Evolutionary conservation across 2,888 invertebrate genomes (phyloP).

Genomic region (Rhopalosiphum nymphaeae): DNA sequence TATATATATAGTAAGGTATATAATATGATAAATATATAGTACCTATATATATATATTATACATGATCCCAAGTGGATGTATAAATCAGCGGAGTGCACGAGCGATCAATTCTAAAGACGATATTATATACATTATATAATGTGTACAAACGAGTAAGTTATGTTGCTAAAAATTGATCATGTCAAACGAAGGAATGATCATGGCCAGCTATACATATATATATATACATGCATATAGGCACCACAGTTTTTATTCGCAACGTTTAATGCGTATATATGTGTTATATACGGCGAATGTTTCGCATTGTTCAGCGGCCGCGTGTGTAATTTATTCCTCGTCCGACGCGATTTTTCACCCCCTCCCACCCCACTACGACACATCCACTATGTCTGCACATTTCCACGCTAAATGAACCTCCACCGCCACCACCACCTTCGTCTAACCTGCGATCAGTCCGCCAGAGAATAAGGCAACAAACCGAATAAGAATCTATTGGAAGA

Average conservation of each 20-base stretch:
- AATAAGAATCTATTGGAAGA: conserved; percentile 19
- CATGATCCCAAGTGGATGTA: background rate
- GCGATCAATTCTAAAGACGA: conserved; percentile 39
- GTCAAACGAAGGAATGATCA: conserved; percentile 1
- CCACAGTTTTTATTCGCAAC: conserved; percentile 10
- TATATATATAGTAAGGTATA: background rate
- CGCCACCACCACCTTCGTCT: background rate
- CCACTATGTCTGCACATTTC: background rate
- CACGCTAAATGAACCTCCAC: conserved; percentile 17
- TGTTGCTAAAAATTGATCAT: conserved; percentile 48
- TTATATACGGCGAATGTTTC: conserved; percentile 30
- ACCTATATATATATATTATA: background rate
- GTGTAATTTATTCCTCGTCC: conserved; percentile 57
- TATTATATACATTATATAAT: conserved; percentile 6
- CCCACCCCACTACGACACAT: background rate
- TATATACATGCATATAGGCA: background rate
- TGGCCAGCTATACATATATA: background rate
- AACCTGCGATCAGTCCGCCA: background rate
- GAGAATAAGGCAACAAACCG: background rate
- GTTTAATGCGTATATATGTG: background rate
- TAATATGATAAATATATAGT: background rate
- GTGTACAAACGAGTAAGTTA: conserved; percentile 14
- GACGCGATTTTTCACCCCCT: conserved; percentile 46
- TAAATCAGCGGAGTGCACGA: background rate
- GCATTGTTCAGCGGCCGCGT: conserved; percentile 48